These are phyloP conservation scores for Ecliptopera silaceata DNA, from an alignment of 2,888 invertebrate species.

Conservation along the genomic window DNA sequence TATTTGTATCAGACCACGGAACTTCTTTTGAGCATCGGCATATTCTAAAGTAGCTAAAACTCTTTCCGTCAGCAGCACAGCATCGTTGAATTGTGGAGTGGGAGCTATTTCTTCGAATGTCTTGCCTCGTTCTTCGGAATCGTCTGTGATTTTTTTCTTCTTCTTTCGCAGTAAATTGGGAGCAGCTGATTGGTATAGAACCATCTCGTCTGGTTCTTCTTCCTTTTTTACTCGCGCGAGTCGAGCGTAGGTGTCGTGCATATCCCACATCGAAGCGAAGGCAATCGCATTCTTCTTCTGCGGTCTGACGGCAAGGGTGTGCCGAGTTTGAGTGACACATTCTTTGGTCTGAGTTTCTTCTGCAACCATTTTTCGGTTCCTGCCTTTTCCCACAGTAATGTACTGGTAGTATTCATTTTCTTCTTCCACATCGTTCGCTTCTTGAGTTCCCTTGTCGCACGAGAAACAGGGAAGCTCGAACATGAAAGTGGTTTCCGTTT, in stretches of 20 bases:
- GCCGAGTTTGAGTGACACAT: conserved; percentile 84
- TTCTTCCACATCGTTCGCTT: conserved; percentile 81
- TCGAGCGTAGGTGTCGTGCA: conserved; percentile 87
- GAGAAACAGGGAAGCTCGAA: conserved; percentile 86
- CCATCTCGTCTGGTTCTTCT: conserved; percentile 74
- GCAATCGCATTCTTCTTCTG: conserved; percentile 81
- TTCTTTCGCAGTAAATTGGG: conserved; percentile 60
- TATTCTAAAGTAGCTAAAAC: conserved; percentile 87
- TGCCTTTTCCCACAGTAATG: conserved; percentile 86
- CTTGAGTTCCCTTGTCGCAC: conserved; percentile 82
- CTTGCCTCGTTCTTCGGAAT: conserved; percentile 41
- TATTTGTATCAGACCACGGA: conserved; percentile 84
- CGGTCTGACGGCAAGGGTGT: conserved; percentile 83
- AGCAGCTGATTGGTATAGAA: conserved; percentile 69
- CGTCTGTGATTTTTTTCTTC: conserved; percentile 39
- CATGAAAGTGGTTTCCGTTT: conserved; percentile 85
- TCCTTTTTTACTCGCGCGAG: conserved; percentile 54
- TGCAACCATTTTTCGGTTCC: conserved; percentile 85
- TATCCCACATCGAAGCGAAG: conserved; percentile 90
- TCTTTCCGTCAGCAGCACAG: conserved; percentile 86
- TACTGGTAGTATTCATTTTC: conserved; percentile 87
- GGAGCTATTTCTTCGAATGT: conserved; percentile 57
- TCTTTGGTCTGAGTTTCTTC: conserved; percentile 88
- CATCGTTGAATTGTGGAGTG: conserved; percentile 81
- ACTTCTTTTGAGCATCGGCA: conserved; percentile 86